Percentiles rank a stretch among this genome's conserved stretches.
phyloP scores from a whole-genome alignment of 2,113 vertebrate species.

The Eulemur rufifrons region DNA sequence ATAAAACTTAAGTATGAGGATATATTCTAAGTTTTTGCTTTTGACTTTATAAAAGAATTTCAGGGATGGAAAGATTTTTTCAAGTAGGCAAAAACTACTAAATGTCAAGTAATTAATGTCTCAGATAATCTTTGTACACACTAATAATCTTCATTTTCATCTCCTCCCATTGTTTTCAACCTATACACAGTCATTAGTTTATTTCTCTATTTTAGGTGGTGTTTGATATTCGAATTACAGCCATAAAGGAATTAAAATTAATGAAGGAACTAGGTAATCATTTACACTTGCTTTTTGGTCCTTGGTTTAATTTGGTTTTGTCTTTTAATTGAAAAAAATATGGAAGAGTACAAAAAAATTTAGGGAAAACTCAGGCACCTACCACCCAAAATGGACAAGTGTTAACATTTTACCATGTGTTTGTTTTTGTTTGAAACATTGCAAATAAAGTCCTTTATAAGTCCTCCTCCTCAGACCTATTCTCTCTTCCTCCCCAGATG shows the following conservation, averaged over 20 bases:
- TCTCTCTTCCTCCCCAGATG: background rate
- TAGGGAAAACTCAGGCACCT: slow-evolving; percentile 28
- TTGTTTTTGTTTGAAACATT: slow-evolving; percentile 11
- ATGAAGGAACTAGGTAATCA: slow-evolving; percentile 87
- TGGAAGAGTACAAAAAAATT: slow-evolving; percentile 34
- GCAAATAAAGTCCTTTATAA: background rate
- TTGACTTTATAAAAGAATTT: background rate
- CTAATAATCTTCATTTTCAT: background rate
- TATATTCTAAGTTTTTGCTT: background rate
- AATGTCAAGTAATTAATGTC: background rate
- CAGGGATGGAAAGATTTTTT: background rate
- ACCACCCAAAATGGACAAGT: slow-evolving; percentile 61
- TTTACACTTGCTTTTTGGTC: slow-evolving; percentile 69
- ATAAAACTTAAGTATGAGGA: background rate
- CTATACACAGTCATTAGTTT: slow-evolving; percentile 50
- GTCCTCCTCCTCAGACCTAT: background rate
- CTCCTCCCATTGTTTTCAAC: background rate
- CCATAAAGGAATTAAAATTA: slow-evolving; percentile 89
- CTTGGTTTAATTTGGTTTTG: slow-evolving; percentile 41
- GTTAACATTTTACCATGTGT: slow-evolving; percentile 22
- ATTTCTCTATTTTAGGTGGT: slow-evolving; percentile 87
- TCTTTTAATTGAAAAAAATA: slow-evolving; percentile 45
- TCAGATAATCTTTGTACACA: background rate
- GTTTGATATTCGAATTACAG: slow-evolving; percentile 91
- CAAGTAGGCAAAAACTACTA: background rate